phyloP scores from a whole-genome alignment of 2,797 vertebrate genomes.

The Uromys caudimaculatus region DNA sequence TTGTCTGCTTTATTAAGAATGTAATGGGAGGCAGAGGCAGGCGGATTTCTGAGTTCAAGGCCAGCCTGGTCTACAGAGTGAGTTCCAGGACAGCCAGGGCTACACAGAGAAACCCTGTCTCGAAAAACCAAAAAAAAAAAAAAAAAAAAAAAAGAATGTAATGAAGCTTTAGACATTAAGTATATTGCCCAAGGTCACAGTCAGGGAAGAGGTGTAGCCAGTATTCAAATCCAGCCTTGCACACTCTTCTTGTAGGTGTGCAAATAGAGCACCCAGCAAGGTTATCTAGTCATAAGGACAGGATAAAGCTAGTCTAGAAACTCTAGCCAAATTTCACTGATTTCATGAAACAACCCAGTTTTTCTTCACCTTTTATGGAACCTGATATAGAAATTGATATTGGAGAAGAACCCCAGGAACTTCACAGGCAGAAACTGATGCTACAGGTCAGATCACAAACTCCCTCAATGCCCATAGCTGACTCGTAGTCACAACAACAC shows the following conservation, averaged over 20 bases:
- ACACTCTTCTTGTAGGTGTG: neutral
- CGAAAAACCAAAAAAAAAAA: too few species aligned
- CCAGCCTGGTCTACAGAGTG: too few species aligned
- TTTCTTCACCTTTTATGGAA: slow-evolving; percentile 59
- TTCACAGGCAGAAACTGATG: slow-evolving; percentile 37
- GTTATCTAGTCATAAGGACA: neutral
- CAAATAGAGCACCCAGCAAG: neutral
- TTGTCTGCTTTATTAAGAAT: neutral
- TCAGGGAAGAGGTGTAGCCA: neutral
- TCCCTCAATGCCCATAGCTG: neutral
- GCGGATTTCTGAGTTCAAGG: too few species aligned
- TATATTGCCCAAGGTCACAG: neutral
- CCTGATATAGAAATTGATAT: slow-evolving; percentile 2
- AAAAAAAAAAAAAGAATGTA: too few species aligned
- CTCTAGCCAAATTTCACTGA: slow-evolving; percentile 40
- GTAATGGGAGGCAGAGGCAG: too few species aligned
- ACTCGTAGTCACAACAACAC: neutral
- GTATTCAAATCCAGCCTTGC: neutral
- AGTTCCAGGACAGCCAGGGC: too few species aligned
- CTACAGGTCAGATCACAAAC: neutral
- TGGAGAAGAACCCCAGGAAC: neutral
- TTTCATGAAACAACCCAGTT: slow-evolving; percentile 57
- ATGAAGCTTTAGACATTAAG: neutral
- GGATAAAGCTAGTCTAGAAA: slow-evolving; percentile 51
- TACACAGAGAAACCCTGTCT: too few species aligned